These are phyloP conservation scores for Gallinago undulata DNA, from an alignment of 2,113 vertebrate species.

Conservation along the genomic window DNA sequence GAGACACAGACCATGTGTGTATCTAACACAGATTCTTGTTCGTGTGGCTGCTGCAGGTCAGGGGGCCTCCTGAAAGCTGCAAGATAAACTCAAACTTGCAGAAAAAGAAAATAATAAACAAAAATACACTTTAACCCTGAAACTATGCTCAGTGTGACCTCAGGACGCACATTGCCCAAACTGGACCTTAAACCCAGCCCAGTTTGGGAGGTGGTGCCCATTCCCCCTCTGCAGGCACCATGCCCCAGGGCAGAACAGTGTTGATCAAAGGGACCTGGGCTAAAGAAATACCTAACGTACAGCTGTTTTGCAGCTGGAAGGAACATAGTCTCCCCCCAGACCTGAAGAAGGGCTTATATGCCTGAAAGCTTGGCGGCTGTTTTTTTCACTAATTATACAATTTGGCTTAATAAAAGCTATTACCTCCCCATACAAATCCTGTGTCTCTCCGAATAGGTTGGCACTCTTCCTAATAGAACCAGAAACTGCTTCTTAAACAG, in stretches of 20 bases:
- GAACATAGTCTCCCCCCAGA: background rate
- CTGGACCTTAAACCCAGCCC: background rate
- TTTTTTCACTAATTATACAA: constrained; percentile 48
- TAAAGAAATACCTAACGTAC: background rate
- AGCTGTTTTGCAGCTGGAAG: background rate
- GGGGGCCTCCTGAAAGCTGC: background rate
- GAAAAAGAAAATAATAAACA: background rate
- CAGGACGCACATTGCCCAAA: background rate
- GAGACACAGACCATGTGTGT: background rate
- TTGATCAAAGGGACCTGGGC: background rate
- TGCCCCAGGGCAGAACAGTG: background rate
- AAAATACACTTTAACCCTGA: background rate
- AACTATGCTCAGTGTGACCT: background rate
- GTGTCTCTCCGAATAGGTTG: constrained; percentile 20
- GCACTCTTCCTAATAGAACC: constrained; percentile 28
- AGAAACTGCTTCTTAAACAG: constrained; percentile 48
- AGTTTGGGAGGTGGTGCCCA: background rate
- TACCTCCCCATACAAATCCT: constrained; percentile 41
- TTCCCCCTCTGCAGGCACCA: background rate
- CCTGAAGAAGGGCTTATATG: background rate
- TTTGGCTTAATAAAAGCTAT: constrained; percentile 52
- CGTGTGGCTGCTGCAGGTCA: background rate
- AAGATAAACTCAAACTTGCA: background rate
- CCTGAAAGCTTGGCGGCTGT: background rate
- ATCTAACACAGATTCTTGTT: background rate